Conservation (phyloP, 2,888 invertebrate genomes). For the Plebejus melissa region DNA sequence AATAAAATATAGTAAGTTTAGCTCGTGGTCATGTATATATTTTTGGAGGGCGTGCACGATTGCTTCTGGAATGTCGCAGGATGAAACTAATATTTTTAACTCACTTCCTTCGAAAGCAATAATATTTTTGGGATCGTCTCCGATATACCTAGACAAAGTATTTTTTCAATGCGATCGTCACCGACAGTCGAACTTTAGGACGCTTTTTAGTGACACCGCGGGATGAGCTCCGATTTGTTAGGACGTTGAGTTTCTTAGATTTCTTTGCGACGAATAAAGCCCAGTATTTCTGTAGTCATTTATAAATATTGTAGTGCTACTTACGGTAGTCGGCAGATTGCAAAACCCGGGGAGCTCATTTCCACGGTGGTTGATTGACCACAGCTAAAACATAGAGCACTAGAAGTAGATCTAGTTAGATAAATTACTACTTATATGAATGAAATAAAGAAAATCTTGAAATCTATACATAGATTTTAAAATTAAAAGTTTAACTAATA, state of each 20-base stretch:
- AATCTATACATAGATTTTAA: conserved; percentile 77
- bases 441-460: conserved; percentile 60
- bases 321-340: conserved; percentile 17
- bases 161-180: conserved; percentile 69
- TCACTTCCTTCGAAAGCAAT: conserved; percentile 70
- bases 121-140: conserved; percentile 71
- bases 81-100: conserved; percentile 60
- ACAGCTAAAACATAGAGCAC: conserved; percentile 76
- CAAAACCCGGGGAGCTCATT: conserved; percentile 48
- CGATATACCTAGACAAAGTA: conserved; percentile 57
- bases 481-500: conserved; percentile 76
- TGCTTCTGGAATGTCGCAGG: conserved; percentile 62
- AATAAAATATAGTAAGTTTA: conserved; percentile 70
- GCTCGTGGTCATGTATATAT: conserved; percentile 77
- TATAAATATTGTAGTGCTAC: conserved; percentile 27
- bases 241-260: conserved; percentile 20
- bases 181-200: conserved; percentile 54
- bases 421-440: conserved; percentile 70
- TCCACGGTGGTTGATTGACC: conserved; percentile 67
- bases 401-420: conserved; percentile 73
- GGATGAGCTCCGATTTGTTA: conserved; percentile 49
- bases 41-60: conserved; percentile 74
- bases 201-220: conserved; percentile 62
- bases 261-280: conserved; percentile 25
- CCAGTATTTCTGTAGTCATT: conserved; percentile 29